These are phyloP conservation scores for Hestina assimilis DNA, from an alignment of 1,140 invertebrate genomes.

Conservation along the genomic window DNA sequence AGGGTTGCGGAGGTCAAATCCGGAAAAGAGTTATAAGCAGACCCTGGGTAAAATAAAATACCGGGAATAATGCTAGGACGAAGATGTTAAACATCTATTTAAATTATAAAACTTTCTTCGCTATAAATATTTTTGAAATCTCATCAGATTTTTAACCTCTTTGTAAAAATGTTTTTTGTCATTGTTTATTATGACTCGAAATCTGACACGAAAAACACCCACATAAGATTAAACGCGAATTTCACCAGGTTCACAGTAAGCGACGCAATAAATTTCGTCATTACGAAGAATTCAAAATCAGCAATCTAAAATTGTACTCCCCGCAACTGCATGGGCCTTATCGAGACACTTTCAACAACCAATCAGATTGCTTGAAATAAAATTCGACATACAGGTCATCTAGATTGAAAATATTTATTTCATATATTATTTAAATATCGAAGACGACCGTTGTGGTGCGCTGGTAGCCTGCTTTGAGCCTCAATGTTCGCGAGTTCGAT, in stretches of 20 bases:
- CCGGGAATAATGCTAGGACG: too few species aligned
- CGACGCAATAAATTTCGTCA: conserved; percentile 17
- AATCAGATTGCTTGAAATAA: conserved; percentile 21
- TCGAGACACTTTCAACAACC: conserved; percentile 1
- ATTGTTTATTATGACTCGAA: not conserved
- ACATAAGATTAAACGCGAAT: conserved; percentile 1
- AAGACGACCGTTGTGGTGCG: too few species aligned
- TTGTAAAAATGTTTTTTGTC: too few species aligned
- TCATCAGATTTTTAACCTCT: too few species aligned
- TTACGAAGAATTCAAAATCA: conserved; percentile 1
- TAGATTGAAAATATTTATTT: conserved; percentile 31
- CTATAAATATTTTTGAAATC: too few species aligned
- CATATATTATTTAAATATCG: not conserved
- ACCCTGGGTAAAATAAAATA: too few species aligned
- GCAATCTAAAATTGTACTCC: conserved; percentile 21
- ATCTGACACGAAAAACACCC: not conserved
- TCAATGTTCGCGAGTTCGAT: too few species aligned
- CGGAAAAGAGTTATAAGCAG: too few species aligned
- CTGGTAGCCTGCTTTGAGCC: too few species aligned
- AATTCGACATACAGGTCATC: conserved; percentile 30
- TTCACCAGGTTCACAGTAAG: conserved; percentile 9
- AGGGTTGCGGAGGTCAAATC: too few species aligned
- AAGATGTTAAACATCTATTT: too few species aligned
- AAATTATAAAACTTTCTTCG: too few species aligned
- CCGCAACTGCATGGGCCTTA: conserved; percentile 9